phyloP scores from a whole-genome alignment of 92 coral and sea anemone genomes.

The Palythoa heliodiscus region DNA sequence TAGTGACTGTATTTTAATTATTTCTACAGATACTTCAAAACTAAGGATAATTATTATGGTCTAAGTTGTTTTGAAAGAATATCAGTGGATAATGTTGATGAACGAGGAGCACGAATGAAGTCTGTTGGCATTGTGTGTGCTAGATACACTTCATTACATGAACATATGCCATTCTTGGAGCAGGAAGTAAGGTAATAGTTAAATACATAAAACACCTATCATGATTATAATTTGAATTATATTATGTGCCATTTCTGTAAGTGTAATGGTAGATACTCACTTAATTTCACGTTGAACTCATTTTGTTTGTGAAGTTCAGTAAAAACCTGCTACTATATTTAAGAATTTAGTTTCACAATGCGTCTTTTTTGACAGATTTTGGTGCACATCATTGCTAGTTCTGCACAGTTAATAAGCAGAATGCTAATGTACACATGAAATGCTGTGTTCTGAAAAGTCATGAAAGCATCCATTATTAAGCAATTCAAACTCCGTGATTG shows the following conservation, averaged over 20 bases:
- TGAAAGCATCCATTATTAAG: too few relatives aligned
- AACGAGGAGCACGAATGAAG: constrained; percentile 98
- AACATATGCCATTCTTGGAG: constrained; percentile 94
- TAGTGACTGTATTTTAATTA: background rate
- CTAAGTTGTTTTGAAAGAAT: constrained; percentile 94
- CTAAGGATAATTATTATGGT: constrained; percentile 89
- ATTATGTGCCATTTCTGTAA: background rate
- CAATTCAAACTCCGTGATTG: too few relatives aligned
- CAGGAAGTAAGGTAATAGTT: constrained; percentile 86
- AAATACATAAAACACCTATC: background rate
- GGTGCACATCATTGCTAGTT: too few relatives aligned
- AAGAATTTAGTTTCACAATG: too few relatives aligned
- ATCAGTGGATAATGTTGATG: constrained; percentile 94
- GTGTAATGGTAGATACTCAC: too few relatives aligned
- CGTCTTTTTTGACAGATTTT: too few relatives aligned
- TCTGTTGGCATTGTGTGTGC: constrained; percentile 99
- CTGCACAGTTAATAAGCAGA: too few relatives aligned
- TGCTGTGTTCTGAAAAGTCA: too few relatives aligned
- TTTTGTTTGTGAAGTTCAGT: too few relatives aligned
- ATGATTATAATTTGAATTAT: background rate
- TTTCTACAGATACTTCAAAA: constrained; percentile 86
- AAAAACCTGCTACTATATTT: too few relatives aligned
- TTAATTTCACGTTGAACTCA: too few relatives aligned
- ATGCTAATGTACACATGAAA: too few relatives aligned
- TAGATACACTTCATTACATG: constrained; percentile 94